Conservation (phyloP, 2,888 invertebrate species). For the Drosophila rellima region DNA sequence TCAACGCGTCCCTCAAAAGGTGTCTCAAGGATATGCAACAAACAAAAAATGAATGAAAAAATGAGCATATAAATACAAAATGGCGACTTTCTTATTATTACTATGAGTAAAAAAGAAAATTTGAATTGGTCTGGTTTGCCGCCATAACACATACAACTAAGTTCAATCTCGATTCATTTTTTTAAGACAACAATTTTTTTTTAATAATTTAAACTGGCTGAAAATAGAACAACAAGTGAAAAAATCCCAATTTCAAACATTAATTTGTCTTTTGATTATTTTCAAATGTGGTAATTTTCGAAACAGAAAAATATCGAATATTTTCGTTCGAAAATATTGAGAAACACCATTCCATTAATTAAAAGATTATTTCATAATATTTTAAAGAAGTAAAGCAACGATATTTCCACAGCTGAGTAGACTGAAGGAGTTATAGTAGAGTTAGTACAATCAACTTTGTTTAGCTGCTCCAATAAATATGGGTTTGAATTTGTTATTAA, state of each 20-base stretch:
- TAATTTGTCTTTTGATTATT: too few relatives aligned
- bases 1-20: constrained; percentile 76
- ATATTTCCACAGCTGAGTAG: too few relatives aligned
- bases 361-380: too few relatives aligned
- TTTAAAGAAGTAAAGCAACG: too few relatives aligned
- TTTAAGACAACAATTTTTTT: too few relatives aligned
- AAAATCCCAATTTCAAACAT: too few relatives aligned
- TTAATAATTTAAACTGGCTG: too few relatives aligned
- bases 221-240: too few relatives aligned
- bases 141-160: not conserved
- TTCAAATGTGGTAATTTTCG: not conserved
- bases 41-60: constrained; percentile 19
- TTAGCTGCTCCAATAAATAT: too few relatives aligned
- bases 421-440: too few relatives aligned
- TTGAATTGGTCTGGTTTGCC: not conserved
- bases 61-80: constrained; percentile 29
- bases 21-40: constrained; percentile 53
- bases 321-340: not conserved
- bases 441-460: too few relatives aligned
- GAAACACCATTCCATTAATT: not conserved
- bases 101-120: not conserved
- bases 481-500: too few relatives aligned
- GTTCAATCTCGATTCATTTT: not conserved
- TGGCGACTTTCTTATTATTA: constrained; percentile 33
- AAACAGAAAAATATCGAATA: not conserved